Conservation (phyloP, 2,113 vertebrate genomes). For the Rhinoderma darwinii region DNA sequence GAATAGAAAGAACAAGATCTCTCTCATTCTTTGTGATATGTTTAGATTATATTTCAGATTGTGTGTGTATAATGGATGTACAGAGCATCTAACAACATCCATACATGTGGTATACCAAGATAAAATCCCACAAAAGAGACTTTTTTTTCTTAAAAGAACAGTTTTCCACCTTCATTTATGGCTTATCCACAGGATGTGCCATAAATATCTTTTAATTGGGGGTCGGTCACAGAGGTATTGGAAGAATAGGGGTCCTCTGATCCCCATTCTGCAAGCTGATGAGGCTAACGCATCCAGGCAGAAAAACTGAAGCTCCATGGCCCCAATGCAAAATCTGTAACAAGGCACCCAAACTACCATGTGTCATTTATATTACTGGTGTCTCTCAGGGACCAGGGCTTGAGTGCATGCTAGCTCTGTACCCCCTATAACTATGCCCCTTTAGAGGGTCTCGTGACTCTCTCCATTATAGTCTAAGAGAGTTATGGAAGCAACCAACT, state of each 20-base stretch:
- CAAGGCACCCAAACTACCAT: no score
- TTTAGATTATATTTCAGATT: background rate
- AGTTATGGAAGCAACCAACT: no score
- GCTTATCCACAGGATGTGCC: background rate
- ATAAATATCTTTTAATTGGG: background rate
- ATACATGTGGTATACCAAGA: background rate
- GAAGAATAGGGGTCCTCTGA: background rate
- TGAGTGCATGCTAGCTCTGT: no score
- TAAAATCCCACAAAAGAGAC: background rate
- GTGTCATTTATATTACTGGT: no score
- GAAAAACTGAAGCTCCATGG: no score
- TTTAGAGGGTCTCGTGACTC: no score
- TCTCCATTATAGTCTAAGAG: no score
- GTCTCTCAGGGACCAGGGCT: no score
- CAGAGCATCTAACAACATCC: background rate
- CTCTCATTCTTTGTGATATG: background rate
- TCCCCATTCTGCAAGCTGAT: no score
- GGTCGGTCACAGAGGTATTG: background rate
- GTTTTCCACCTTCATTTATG: background rate
- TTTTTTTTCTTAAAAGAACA: background rate
- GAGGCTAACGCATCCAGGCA: no score
- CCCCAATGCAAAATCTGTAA: no score
- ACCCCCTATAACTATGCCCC: no score
- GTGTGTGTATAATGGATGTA: background rate
- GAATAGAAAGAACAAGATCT: slow-evolving; percentile 2